A percentile compares a stretch with the other conserved stretches of the same genome.
Conservation (phyloP, 2,888 invertebrate genomes). For the Zygaena filipendulae region DNA sequence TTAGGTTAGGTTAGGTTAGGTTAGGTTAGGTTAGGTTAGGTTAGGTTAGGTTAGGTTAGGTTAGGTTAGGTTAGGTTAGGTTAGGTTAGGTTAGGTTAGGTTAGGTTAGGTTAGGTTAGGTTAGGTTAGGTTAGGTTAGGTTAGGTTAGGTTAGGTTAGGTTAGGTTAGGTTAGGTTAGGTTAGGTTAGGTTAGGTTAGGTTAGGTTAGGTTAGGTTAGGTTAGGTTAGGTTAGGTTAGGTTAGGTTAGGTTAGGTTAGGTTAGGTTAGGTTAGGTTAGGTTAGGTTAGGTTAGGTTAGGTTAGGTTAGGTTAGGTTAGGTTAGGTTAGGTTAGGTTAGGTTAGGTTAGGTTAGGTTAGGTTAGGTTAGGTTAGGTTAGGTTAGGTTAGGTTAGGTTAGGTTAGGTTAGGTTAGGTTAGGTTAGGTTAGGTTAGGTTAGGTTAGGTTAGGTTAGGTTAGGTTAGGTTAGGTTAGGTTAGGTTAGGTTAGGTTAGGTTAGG, state of each 20-base stretch:
- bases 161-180: conserved; percentile 9
- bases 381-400: conserved; percentile 7
- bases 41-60: conserved; percentile 12
- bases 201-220: conserved; percentile 5
- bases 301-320: conserved; percentile 6
- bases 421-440: conserved; percentile 8
- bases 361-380: conserved; percentile 9
- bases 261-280: conserved; percentile 8
- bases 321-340: conserved; percentile 4
- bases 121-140: conserved; percentile 1
- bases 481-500: conserved; percentile 15
- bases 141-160: conserved; percentile 3
- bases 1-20: conserved; percentile 15
- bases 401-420: conserved; percentile 8
- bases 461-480: conserved; percentile 14
- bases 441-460: conserved; percentile 8
- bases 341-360: conserved; percentile 8
- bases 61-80: conserved; percentile 12
- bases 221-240: conserved; percentile 5
- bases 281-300: conserved; percentile 8
- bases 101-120: background rate
- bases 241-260: conserved; percentile 10
- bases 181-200: too few species aligned
- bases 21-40: conserved; percentile 18
- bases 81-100: conserved; percentile 7